Conservation (phyloP, 2,797 vertebrate genomes). For the Steatocranus sp. region DNA sequence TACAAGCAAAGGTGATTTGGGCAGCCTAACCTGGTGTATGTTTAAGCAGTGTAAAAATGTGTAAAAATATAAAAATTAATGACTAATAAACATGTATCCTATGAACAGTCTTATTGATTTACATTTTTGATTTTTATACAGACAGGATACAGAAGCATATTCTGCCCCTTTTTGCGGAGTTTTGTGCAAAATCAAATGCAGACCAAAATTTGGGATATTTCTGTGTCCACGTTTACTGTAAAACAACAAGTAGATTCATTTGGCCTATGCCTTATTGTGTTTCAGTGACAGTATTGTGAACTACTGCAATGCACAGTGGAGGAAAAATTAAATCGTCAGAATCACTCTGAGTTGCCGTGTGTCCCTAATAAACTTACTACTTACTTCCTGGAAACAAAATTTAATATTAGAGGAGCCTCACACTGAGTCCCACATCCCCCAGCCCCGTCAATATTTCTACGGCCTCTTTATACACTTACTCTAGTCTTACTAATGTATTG, state of each 20-base stretch:
- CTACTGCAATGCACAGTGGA: neutral
- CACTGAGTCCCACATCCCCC: neutral
- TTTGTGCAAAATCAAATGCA: neutral
- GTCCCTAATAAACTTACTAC: neutral
- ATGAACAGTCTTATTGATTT: neutral
- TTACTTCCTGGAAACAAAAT: neutral
- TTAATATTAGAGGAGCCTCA: neutral
- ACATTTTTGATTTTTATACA: neutral
- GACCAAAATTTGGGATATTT: neutral
- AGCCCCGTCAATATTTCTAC: neutral
- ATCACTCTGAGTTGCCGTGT: neutral
- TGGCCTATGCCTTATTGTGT: neutral
- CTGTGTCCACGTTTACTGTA: neutral
- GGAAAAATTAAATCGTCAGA: neutral
- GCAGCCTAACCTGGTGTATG: neutral
- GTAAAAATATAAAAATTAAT: neutral
- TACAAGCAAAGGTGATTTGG: neutral
- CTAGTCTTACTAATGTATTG: conserved; percentile 48
- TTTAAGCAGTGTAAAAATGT: neutral
- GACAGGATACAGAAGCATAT: neutral
- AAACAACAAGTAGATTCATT: neutral
- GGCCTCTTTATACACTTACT: conserved; percentile 23
- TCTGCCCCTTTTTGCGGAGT: neutral
- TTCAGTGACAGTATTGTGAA: neutral
- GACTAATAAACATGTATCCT: neutral